A percentile compares a stretch with the other conserved stretches of the same genome.
Evolutionary conservation across 1,140 invertebrate genomes (phyloP).

Genomic region (Metopolophium dirhodum): DNA sequence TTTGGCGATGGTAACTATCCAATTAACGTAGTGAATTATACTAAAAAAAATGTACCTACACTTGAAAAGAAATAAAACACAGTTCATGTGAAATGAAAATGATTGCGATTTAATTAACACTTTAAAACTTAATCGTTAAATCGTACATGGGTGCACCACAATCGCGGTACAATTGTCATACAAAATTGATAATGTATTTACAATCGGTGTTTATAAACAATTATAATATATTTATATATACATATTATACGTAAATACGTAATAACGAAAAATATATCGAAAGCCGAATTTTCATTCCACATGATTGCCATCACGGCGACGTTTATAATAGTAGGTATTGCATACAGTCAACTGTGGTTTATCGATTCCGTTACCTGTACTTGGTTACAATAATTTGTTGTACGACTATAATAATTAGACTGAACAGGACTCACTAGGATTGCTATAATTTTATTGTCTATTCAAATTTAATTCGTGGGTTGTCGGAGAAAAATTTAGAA

Average conservation of each 20-base stretch:
- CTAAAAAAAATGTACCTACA: not conserved
- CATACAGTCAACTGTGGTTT: not conserved
- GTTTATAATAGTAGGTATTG: not conserved
- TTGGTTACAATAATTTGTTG: not conserved
- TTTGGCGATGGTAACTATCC: not conserved
- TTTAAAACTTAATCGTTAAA: not conserved
- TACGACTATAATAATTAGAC: not conserved
- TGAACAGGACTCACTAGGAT: not conserved
- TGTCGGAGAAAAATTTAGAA: not conserved
- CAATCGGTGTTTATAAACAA: not conserved
- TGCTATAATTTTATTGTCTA: not conserved
- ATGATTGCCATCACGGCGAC: not conserved
- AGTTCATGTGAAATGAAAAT: conserved; percentile 26
- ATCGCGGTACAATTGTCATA: not conserved
- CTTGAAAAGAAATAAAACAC: not conserved
- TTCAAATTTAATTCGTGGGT: not conserved
- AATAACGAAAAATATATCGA: conserved; percentile 17
- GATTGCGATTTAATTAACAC: conserved; percentile 16
- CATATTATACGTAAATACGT: not conserved
- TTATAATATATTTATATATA: not conserved
- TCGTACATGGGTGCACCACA: not conserved
- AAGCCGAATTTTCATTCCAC: conserved; percentile 61
- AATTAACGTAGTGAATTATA: not conserved
- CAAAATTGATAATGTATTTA: conserved; percentile 13
- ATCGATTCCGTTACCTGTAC: not conserved